A percentile compares a stretch with the other conserved stretches of the same genome.
These are phyloP conservation scores for Sarcophaga carnaria DNA, from an alignment of 2,888 invertebrate species.

Conservation along the genomic window DNA sequence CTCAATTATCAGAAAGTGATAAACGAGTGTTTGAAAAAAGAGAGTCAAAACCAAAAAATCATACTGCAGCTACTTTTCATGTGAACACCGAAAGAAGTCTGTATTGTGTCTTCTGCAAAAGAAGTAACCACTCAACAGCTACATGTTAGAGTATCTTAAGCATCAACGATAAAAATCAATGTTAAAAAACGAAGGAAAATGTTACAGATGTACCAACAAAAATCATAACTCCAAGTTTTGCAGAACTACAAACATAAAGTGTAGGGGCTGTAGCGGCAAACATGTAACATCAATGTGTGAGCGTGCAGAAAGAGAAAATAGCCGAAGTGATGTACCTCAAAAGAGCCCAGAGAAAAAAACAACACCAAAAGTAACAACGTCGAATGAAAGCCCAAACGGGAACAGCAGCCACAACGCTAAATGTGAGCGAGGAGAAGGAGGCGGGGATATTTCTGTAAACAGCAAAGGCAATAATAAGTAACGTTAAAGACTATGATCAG, in stretches of 20 bases:
- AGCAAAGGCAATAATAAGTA: slow-evolving; percentile 46
- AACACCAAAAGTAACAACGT: neutral
- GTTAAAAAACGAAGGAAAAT: no score
- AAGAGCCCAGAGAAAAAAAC: neutral
- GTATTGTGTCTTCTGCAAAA: slow-evolving; percentile 52
- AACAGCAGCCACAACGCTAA: neutral
- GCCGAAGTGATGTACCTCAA: no score
- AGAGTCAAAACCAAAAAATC: neutral
- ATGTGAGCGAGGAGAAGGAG: neutral
- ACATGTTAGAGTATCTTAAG: slow-evolving; percentile 33
- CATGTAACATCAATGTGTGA: slow-evolving; percentile 59
- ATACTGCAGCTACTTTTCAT: neutral
- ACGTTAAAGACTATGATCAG: neutral
- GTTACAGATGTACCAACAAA: no score
- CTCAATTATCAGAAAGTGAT: slow-evolving; percentile 52
- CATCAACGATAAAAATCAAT: slow-evolving; percentile 19
- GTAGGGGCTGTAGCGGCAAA: slow-evolving; percentile 41
- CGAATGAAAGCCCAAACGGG: neutral
- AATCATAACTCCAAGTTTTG: slow-evolving; percentile 58
- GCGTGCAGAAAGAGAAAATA: slow-evolving; percentile 26
- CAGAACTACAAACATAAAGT: slow-evolving; percentile 43
- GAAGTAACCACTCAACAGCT: slow-evolving; percentile 45
- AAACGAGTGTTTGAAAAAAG: slow-evolving; percentile 23
- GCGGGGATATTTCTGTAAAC: slow-evolving; percentile 33
- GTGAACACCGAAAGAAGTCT: neutral